Percentiles rank a stretch among this genome's conserved stretches.
These are phyloP conservation scores for Acleris laterana DNA, from an alignment of 2,888 invertebrate genomes.

Conservation along the genomic window DNA sequence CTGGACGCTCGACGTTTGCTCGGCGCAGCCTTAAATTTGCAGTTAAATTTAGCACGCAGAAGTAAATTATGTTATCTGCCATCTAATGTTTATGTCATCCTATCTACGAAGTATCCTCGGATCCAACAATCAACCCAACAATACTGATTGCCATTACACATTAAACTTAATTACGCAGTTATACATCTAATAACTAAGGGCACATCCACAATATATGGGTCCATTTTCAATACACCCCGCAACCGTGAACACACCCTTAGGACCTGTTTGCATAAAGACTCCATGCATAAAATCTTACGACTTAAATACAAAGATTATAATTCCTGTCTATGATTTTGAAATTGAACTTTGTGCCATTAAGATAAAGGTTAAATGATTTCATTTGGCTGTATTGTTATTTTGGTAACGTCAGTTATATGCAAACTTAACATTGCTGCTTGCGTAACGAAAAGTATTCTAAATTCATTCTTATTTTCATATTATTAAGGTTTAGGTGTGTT, in stretches of 20 bases:
- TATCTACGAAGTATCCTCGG: too few species aligned
- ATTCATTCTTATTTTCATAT: neutral
- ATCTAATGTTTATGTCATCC: neutral
- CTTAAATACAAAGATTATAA: slow-evolving; percentile 45
- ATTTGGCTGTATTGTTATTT: neutral
- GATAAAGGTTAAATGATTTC: neutral
- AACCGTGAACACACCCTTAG: slow-evolving; percentile 78
- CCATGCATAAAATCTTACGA: slow-evolving; percentile 82
- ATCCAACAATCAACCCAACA: slow-evolving; percentile 24
- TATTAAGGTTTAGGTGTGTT: neutral
- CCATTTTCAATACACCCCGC: slow-evolving; percentile 77
- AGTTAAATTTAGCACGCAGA: too few species aligned
- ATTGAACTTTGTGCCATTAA: neutral
- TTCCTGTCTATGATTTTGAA: neutral
- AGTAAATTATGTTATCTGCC: too few species aligned
- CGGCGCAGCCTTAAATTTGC: too few species aligned
- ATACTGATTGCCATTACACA: slow-evolving; percentile 37
- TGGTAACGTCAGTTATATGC: slow-evolving; percentile 65
- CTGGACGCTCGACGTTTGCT: too few species aligned
- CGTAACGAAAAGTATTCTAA: slow-evolving; percentile 6
- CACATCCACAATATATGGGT: slow-evolving; percentile 57
- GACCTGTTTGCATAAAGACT: slow-evolving; percentile 79
- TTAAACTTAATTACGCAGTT: slow-evolving; percentile 52
- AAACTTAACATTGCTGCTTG: slow-evolving; percentile 2
- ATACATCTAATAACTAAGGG: slow-evolving; percentile 58